Evolutionary conservation across 2,797 vertebrate species (phyloP), one percentile per base, ranked within the genome.

Genomic region (Alosa sapidissima): DNA sequence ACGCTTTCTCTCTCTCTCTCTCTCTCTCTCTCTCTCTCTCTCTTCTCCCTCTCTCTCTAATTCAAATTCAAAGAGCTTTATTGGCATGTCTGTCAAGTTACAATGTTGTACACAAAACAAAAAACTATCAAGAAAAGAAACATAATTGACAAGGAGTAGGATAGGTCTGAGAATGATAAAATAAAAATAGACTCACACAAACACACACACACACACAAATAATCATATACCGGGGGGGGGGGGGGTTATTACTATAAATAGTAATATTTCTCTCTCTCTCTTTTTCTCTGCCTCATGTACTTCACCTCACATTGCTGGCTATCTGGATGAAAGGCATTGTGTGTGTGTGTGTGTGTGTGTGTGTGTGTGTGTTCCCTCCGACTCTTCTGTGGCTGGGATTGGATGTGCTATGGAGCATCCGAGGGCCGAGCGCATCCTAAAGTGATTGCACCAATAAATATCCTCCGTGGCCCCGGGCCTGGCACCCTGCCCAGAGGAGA

Each of bases 361-460:
- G 52, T 55, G 54, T 55, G 54, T 19, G 16, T 55, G 54, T 55
- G 54, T 55, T 16, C 21, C 87, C 0, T 49, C n/a, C 14, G 0
- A 81, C 83, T 87, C 83, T 85, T 81, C 47, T 65, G 85, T 87
- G 83, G 87, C 65, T 85, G 85, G 88, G 86, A 84, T 85, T 49
- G 47, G 87, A 83, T 54, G 84, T 81, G 81, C 14, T n/a, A 82
- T 86, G 55, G 81, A 88, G 86, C 52, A 58, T 54, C 45, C 2
- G 0, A 24, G n/a, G 83, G 81, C 54, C 60, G 65, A 85, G 88
- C 49, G 21, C 82, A 84, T 87, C 86, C 87, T 89, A 81, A 89
- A 90, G 87, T 86, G 83, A 89, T 83, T 55, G 84, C 84, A 90
- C 82, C 87, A 90, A 90, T 91, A 86, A 86, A 92, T 88, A 89